A percentile compares a stretch with the other conserved stretches of the same genome.
These are phyloP conservation scores for Lepidochrysops patricia DNA, from an alignment of 2,888 invertebrate genomes.

Conservation along the genomic window DNA sequence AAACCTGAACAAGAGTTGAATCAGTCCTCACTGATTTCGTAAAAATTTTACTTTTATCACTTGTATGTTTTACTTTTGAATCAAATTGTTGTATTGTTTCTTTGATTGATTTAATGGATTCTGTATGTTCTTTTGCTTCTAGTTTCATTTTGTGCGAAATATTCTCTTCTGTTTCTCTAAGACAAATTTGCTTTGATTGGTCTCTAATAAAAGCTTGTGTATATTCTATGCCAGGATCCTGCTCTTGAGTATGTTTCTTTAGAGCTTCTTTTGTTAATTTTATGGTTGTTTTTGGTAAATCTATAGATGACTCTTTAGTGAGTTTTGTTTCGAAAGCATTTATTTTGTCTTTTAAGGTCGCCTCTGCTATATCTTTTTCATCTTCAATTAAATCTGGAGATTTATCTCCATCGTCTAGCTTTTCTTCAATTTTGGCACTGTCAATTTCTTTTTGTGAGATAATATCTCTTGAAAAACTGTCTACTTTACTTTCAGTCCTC, in stretches of 20 bases:
- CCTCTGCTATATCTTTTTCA: slow-evolving; percentile 67
- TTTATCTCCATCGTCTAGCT: slow-evolving; percentile 62
- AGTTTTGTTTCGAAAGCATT: slow-evolving; percentile 67
- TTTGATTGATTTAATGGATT: slow-evolving; percentile 59
- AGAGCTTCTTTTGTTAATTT: slow-evolving; percentile 70
- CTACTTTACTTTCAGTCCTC: slow-evolving; percentile 42
- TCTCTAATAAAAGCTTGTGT: slow-evolving; percentile 70
- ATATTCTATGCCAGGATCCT: slow-evolving; percentile 65
- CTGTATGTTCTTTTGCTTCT: slow-evolving; percentile 44
- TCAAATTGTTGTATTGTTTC: slow-evolving; percentile 67
- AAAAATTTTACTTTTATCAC: slow-evolving; percentile 50
- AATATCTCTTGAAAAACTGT: slow-evolving; percentile 45
- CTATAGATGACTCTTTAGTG: slow-evolving; percentile 52
- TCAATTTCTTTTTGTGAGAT: slow-evolving; percentile 66
- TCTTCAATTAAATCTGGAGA: slow-evolving; percentile 58
- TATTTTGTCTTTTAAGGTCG: slow-evolving; percentile 58
- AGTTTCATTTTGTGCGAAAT: slow-evolving; percentile 40
- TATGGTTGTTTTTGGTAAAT: slow-evolving; percentile 55
- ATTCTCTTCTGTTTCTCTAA: slow-evolving; percentile 38
- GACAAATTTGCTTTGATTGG: slow-evolving; percentile 60
- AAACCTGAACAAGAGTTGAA: slow-evolving; percentile 68
- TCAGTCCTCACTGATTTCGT: slow-evolving; percentile 65
- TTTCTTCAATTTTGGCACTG: slow-evolving; percentile 72
- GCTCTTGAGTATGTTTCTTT: slow-evolving; percentile 65
- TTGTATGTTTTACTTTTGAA: slow-evolving; percentile 46